These are phyloP conservation scores for Drosophila cognata DNA, from an alignment of 2,888 invertebrate species.

Conservation along the genomic window DNA sequence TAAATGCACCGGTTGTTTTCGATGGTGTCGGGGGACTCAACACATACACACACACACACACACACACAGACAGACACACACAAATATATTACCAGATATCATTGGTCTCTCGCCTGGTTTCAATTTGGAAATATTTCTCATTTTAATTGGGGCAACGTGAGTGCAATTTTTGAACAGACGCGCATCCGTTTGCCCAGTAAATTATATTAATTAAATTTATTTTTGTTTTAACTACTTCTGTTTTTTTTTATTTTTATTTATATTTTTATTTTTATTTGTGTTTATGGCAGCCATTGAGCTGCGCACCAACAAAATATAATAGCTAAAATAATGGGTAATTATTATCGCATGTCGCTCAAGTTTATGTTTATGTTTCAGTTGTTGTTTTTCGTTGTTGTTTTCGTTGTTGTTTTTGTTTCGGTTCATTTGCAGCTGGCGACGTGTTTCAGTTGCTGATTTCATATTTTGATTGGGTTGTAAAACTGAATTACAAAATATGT, in stretches of 20 bases:
- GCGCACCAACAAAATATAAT: constrained; percentile 39
- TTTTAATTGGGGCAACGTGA: constrained; percentile 54
- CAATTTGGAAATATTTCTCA: constrained; percentile 34
- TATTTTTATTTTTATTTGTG: neutral
- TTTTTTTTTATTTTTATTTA: neutral
- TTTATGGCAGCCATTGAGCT: neutral
- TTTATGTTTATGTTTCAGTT: constrained; percentile 6
- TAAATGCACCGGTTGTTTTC: constrained; percentile 26
- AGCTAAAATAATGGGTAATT: constrained; percentile 50
- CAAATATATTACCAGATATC: neutral
- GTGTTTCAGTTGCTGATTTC: constrained; percentile 35
- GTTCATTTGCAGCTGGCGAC: constrained; percentile 45
- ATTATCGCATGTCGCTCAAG: constrained; percentile 49
- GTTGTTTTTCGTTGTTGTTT: constrained; percentile 4
- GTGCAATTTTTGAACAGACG: constrained; percentile 41
- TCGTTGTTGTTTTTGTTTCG: constrained; percentile 3
- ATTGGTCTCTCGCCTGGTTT: constrained; percentile 11
- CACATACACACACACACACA: neutral
- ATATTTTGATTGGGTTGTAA: constrained; percentile 47
- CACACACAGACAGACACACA: neutral
- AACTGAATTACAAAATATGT: constrained; percentile 57
- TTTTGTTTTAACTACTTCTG: constrained; percentile 26
- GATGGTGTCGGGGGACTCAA: neutral
- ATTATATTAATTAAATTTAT: constrained; percentile 55
- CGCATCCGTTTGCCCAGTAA: constrained; percentile 27